These are phyloP conservation scores for Pelosia muscerda DNA, from an alignment of 2,888 invertebrate species.

Conservation along the genomic window DNA sequence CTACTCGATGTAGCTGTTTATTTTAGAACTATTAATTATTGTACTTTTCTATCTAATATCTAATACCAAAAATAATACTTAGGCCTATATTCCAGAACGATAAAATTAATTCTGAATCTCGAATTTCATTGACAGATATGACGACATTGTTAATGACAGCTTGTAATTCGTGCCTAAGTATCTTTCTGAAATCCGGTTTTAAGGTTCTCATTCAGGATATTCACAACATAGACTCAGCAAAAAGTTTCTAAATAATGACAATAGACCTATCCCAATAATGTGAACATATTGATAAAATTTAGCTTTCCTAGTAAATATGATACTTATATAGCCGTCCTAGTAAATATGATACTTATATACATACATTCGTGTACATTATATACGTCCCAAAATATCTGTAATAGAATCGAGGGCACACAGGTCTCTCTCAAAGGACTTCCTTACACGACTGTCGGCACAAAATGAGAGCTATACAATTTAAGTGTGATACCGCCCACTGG, in stretches of 20 bases:
- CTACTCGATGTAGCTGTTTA: not conserved
- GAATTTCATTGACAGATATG: too few relatives aligned
- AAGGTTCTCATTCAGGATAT: too few relatives aligned
- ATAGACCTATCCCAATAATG: too few relatives aligned
- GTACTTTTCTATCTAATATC: not conserved
- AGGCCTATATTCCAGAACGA: too few relatives aligned
- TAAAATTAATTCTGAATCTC: too few relatives aligned
- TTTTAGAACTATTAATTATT: not conserved
- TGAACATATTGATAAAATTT: not conserved
- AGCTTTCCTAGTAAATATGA: not conserved
- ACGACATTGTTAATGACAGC: too few relatives aligned
- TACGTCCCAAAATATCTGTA: constrained; percentile 28
- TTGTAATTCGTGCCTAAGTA: too few relatives aligned
- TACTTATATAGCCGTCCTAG: not conserved
- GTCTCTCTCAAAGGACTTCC: constrained; percentile 41
- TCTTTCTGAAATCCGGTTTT: too few relatives aligned
- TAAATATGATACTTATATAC: constrained; percentile 14
- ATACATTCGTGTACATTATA: constrained; percentile 14
- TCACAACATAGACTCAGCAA: too few relatives aligned
- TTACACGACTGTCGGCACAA: constrained; percentile 28
- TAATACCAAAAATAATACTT: too few relatives aligned
- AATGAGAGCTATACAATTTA: constrained; percentile 45
- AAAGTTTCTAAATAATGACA: too few relatives aligned
- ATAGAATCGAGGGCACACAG: constrained; percentile 23
- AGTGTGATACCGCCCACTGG: constrained; percentile 38